Conservation (phyloP, 2,113 vertebrate genomes). For the Alectura lathami region DNA sequence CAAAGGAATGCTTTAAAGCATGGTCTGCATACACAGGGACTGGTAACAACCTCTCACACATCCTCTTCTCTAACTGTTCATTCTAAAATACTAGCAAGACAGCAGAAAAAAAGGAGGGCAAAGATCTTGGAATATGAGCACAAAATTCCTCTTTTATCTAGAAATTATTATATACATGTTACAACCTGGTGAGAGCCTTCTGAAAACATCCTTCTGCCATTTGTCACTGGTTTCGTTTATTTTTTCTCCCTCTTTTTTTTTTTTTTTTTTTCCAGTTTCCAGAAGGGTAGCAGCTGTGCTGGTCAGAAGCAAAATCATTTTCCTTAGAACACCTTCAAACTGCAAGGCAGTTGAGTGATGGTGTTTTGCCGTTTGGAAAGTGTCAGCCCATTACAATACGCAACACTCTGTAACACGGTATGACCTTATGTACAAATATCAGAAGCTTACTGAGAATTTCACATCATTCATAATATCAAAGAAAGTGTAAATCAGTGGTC, state of each 20-base stretch:
- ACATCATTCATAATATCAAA: not conserved
- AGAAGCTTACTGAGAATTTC: not conserved
- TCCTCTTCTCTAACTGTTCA: not conserved
- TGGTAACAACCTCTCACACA: not conserved
- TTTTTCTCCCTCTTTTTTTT: not conserved
- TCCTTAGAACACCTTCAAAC: not conserved
- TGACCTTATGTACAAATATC: not conserved
- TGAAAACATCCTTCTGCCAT: not conserved
- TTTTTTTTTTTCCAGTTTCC: not conserved
- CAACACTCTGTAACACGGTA: not conserved
- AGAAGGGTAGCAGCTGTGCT: not conserved
- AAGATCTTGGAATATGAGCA: not conserved
- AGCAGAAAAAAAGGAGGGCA: not conserved
- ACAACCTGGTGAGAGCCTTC: not conserved
- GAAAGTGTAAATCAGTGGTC: not conserved
- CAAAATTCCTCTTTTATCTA: not conserved
- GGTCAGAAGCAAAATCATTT: not conserved
- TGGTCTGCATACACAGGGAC: not conserved
- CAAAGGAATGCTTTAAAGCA: not conserved
- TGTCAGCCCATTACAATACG: not conserved
- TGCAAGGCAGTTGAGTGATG: not conserved
- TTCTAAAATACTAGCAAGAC: not conserved
- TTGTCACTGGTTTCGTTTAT: not conserved
- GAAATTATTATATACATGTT: not conserved
- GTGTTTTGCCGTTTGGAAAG: conserved; percentile 14